phyloP scores from a whole-genome alignment of 2,113 vertebrate species.

The Todiramphus chloris region DNA sequence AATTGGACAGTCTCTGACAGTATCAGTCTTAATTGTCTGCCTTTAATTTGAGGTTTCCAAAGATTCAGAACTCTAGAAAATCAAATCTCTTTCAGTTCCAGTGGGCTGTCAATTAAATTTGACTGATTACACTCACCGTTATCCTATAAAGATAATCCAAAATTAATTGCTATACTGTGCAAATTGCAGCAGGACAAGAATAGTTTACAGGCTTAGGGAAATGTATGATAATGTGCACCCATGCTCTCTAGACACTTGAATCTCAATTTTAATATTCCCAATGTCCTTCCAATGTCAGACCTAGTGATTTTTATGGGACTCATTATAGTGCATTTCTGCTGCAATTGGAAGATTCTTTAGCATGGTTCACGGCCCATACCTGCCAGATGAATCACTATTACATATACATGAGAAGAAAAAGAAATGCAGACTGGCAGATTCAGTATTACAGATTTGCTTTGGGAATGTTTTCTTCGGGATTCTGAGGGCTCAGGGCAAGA shows the following conservation, averaged over 20 bases:
- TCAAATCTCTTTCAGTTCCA: slow-evolving; percentile 44
- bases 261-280: slow-evolving; percentile 46
- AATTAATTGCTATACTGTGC: slow-evolving; percentile 44
- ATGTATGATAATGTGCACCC: slow-evolving; percentile 39
- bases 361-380: neutral
- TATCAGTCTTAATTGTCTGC: slow-evolving; percentile 27
- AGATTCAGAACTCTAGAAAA: slow-evolving; percentile 42
- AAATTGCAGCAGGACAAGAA: slow-evolving; percentile 38
- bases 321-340: slow-evolving; percentile 29
- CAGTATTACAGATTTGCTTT: neutral
- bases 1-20: neutral
- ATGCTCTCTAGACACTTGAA: slow-evolving; percentile 11
- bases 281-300: slow-evolving; percentile 27
- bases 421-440: slow-evolving; percentile 1
- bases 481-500: neutral
- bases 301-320: slow-evolving; percentile 40
- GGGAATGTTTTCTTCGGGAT: neutral
- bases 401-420: slow-evolving; percentile 47
- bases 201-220: slow-evolving; percentile 34
- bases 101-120: slow-evolving; percentile 66
- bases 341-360: slow-evolving; percentile 23
- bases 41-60: slow-evolving; percentile 36
- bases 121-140: slow-evolving; percentile 48
- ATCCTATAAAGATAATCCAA: slow-evolving; percentile 35
- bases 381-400: slow-evolving; percentile 36